A percentile compares a stretch with the other conserved stretches of the same genome.
These are phyloP conservation scores for Coregonus sp. DNA, from an alignment of 2,797 vertebrate genomes.

Conservation along the genomic window DNA sequence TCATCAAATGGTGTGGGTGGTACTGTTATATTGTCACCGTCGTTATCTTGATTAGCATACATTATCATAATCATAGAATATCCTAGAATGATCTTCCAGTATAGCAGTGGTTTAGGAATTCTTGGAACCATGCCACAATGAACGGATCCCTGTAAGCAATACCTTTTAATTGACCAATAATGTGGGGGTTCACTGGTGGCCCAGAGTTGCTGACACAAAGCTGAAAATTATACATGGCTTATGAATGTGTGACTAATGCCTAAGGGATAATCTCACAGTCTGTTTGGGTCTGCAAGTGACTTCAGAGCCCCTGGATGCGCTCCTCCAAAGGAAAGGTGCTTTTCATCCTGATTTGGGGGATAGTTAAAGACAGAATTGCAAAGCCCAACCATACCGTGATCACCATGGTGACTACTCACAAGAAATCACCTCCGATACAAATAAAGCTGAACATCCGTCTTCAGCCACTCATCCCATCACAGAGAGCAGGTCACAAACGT, in stretches of 20 bases:
- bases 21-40: too few species aligned
- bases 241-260: conserved; percentile 74
- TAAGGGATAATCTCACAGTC: conserved; percentile 67
- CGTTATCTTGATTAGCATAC: not conserved
- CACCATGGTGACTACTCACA: not conserved
- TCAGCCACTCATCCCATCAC: not conserved
- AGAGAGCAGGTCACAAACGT: not conserved
- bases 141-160: conserved; percentile 30
- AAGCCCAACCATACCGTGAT: not conserved
- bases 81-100: not conserved
- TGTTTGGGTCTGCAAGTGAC: conserved; percentile 69
- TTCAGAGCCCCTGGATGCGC: not conserved
- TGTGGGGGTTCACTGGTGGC: conserved; percentile 44
- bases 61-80: not conserved
- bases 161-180: conserved; percentile 67
- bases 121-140: not conserved
- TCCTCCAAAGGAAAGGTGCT: not conserved
- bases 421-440: not conserved
- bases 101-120: not conserved
- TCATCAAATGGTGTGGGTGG: too few species aligned
- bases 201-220: conserved; percentile 73
- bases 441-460: not conserved
- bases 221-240: conserved; percentile 70
- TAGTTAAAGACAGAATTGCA: not conserved
- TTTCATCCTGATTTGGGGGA: not conserved